These are phyloP conservation scores for Drosophila virilis DNA, from an alignment of 1,140 invertebrate genomes.

Conservation along the genomic window DNA sequence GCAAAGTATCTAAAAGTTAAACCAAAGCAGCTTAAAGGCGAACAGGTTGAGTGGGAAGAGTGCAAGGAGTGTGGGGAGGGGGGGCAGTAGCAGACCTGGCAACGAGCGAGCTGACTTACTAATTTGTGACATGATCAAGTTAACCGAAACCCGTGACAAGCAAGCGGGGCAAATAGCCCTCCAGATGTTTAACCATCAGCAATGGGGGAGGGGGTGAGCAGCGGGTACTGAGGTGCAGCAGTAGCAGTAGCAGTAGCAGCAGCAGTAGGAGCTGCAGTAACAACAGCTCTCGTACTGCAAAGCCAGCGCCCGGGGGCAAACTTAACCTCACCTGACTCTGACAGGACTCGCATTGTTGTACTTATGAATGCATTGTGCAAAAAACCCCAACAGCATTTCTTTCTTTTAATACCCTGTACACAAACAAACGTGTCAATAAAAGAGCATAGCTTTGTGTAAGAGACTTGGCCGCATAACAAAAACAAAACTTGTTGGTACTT, in stretches of 20 bases:
- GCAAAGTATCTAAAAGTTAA: conserved; percentile 45
- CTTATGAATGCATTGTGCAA: conserved; percentile 47
- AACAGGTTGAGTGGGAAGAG: conserved; percentile 7
- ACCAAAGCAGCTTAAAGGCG: conserved; percentile 40
- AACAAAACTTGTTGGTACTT: not conserved
- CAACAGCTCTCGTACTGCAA: not conserved
- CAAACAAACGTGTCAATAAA: not conserved
- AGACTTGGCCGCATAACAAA: not conserved
- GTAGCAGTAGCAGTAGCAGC: conserved; percentile 6
- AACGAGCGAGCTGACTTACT: conserved; percentile 66
- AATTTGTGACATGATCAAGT: conserved; percentile 81
- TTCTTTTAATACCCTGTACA: conserved; percentile 18
- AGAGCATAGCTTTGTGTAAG: not conserved
- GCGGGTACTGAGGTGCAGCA: not conserved
- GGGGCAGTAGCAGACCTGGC: not conserved
- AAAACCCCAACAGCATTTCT: conserved; percentile 22
- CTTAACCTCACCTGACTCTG: conserved; percentile 37
- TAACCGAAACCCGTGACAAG: conserved; percentile 62
- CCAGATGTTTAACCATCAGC: conserved; percentile 21
- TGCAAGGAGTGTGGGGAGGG: not conserved
- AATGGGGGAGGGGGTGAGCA: no score
- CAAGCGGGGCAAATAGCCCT: conserved; percentile 17
- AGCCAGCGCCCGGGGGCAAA: conserved; percentile 13
- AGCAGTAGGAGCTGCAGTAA: not conserved
- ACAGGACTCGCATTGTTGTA: conserved; percentile 27